A percentile compares a stretch with the other conserved stretches of the same genome.
Conservation (phyloP, 2,113 vertebrate species). For the Alces alces region DNA sequence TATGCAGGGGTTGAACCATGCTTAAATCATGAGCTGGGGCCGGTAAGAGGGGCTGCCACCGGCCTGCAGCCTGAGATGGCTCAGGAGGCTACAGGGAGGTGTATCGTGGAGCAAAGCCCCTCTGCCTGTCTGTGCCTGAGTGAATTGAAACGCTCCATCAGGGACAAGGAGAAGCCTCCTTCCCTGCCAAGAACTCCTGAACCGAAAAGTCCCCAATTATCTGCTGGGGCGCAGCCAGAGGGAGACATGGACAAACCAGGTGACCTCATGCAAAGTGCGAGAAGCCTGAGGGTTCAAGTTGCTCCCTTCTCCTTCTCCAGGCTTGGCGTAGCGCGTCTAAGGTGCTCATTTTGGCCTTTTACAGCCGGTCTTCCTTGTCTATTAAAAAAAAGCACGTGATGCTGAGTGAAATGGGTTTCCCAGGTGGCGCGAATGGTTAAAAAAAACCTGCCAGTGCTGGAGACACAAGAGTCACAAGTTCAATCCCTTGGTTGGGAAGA, state of each 20-base stretch:
- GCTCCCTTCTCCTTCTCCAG: background rate
- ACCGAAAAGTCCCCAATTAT: background rate
- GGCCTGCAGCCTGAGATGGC: too few relatives aligned
- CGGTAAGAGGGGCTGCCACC: fast-evolving
- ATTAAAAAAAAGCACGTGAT: fast-evolving
- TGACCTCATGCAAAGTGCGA: fast-evolving
- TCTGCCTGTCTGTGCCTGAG: background rate
- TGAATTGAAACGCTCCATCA: fast-evolving
- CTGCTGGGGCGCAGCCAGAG: background rate
- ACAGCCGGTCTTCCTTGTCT: background rate
- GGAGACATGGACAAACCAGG: background rate
- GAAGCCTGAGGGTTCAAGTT: background rate
- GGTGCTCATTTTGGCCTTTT: fast-evolving
- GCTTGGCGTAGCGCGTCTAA: fast-evolving
- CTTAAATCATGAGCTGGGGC: background rate
- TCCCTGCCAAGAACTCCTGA: background rate
- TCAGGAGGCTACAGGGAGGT: background rate
- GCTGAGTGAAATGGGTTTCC: background rate
- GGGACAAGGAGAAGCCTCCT: background rate
- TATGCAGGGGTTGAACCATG: fast-evolving
- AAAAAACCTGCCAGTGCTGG: background rate
- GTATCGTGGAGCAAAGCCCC: too few relatives aligned
- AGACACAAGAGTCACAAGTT: background rate
- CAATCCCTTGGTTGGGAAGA: background rate
- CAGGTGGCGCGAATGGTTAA: background rate